These are phyloP conservation scores for Zhengitettix transpicula DNA, from an alignment of 2,888 invertebrate species.

Conservation along the genomic window DNA sequence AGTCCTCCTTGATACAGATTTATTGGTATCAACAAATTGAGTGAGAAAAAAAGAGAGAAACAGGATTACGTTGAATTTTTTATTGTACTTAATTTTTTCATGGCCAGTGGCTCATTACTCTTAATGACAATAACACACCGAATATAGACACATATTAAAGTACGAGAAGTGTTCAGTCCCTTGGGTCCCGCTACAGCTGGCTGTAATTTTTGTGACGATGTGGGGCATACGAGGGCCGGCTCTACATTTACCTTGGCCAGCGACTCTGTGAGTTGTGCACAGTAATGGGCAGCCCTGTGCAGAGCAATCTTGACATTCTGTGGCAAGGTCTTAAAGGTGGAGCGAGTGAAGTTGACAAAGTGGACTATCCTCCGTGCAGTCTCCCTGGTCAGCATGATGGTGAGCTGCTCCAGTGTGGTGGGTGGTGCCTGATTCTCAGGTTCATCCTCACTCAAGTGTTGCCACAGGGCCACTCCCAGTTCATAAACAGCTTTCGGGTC, in stretches of 20 bases:
- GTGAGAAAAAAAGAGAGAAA: neutral
- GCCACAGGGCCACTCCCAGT: conserved; percentile 57
- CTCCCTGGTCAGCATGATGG: conserved; percentile 61
- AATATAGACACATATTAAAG: too few relatives aligned
- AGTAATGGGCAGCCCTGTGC: conserved; percentile 10
- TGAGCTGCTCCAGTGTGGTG: conserved; percentile 55
- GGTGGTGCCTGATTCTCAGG: conserved; percentile 76
- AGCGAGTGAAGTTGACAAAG: conserved; percentile 52
- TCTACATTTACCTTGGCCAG: conserved; percentile 39
- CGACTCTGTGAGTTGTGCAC: conserved; percentile 41
- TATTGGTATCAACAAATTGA: too few relatives aligned
- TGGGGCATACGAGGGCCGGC: too few relatives aligned
- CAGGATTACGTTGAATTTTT: neutral
- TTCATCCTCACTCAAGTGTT: conserved; percentile 52
- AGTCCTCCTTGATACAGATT: too few relatives aligned
- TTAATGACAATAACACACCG: too few relatives aligned
- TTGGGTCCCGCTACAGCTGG: too few relatives aligned
- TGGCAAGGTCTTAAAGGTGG: conserved; percentile 41
- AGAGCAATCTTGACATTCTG: conserved; percentile 15
- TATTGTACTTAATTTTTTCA: too few relatives aligned
- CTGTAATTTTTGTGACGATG: too few relatives aligned
- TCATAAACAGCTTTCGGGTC: conserved; percentile 57
- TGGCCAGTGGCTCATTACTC: too few relatives aligned
- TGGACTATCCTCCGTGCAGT: conserved; percentile 62
- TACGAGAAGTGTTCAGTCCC: too few relatives aligned